Percentiles rank a stretch among this genome's conserved stretches.
Conservation (phyloP, 2,113 vertebrate species). For the Arvicanthis niloticus region DNA sequence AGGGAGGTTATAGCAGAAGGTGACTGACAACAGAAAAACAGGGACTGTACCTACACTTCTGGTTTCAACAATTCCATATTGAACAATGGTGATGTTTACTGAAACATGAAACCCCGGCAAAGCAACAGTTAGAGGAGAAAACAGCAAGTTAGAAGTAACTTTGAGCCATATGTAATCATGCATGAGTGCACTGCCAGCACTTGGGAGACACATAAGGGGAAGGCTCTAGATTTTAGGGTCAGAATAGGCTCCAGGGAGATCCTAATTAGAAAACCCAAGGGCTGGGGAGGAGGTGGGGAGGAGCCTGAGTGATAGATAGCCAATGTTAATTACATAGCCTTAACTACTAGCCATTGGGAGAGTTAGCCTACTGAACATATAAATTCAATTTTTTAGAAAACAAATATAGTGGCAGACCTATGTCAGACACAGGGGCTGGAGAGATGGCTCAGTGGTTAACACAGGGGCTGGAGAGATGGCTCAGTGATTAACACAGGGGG, state of each 20-base stretch:
- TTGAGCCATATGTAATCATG: not conserved
- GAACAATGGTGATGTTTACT: not conserved
- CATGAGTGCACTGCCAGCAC: not conserved
- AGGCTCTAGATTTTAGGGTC: not conserved
- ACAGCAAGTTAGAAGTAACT: not conserved
- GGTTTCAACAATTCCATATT: not conserved
- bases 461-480: not conserved
- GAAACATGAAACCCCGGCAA: conserved; percentile 24
- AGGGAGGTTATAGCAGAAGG: not conserved
- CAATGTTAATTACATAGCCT: not conserved
- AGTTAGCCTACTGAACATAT: not conserved
- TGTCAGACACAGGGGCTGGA: not conserved
- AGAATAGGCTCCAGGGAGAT: not conserved
- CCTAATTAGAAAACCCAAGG: not conserved
- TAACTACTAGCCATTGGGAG: not conserved
- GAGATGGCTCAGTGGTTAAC: not conserved
- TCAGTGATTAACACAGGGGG: too few species aligned
- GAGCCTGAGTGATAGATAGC: not conserved
- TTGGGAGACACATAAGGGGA: not conserved
- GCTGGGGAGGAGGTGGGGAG: not conserved
- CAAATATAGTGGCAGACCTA: not conserved
- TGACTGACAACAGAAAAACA: not conserved
- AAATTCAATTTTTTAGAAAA: conserved; percentile 25
- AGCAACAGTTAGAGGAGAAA: conserved; percentile 1
- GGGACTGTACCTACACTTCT: conserved; percentile 4